These are phyloP conservation scores for Dipodomys spectabilis DNA, from an alignment of 2,113 vertebrate genomes.

Conservation along the genomic window DNA sequence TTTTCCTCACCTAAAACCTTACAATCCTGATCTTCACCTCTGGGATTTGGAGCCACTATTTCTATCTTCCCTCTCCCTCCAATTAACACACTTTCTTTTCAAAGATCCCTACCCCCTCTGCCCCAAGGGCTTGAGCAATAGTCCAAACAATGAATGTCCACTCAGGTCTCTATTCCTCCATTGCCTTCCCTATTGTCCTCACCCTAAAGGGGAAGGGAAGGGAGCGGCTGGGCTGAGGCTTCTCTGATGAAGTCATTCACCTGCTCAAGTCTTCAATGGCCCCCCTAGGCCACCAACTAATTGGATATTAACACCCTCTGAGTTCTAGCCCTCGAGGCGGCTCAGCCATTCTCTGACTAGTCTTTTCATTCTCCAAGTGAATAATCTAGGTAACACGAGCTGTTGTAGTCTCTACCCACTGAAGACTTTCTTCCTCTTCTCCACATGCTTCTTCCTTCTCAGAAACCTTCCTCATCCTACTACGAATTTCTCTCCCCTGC, in stretches of 20 bases:
- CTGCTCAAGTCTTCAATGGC: neutral
- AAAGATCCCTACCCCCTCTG: neutral
- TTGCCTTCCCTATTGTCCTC: neutral
- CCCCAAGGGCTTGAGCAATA: neutral
- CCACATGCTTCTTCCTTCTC: neutral
- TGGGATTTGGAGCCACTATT: no score
- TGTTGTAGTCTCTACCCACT: neutral
- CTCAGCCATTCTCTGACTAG: neutral
- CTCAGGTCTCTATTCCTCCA: neutral
- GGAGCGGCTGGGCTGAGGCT: neutral
- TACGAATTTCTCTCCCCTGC: neutral
- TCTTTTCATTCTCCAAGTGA: neutral
- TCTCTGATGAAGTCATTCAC: slow-evolving; percentile 3
- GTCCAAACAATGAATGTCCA: neutral
- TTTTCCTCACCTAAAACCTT: no score
- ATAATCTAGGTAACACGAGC: neutral
- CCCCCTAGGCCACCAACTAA: slow-evolving; percentile 24
- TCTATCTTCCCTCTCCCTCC: neutral
- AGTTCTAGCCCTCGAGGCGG: neutral
- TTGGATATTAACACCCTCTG: slow-evolving; percentile 17
- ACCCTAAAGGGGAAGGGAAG: neutral
- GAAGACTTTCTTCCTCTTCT: neutral
- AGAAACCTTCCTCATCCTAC: no score
- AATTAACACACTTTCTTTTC: neutral
- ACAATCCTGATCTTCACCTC: no score